Conservation (phyloP, 2,888 invertebrate species). For the Andrena chrysosceles region DNA sequence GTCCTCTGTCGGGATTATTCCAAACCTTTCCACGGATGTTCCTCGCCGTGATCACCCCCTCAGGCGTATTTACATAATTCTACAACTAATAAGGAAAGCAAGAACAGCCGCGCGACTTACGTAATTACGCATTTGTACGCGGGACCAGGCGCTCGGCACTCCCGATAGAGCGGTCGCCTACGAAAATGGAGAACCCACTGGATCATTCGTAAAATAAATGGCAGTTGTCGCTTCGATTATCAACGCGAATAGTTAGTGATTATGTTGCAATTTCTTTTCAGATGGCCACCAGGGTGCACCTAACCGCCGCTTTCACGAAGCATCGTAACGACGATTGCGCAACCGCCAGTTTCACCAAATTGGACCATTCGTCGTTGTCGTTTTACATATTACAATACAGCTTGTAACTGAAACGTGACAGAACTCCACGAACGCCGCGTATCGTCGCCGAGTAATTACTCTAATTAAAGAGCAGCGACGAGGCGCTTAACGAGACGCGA, state of each 20-base stretch:
- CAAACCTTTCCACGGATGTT: neutral
- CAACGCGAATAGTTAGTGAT: neutral
- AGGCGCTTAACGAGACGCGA: neutral
- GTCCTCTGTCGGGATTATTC: no score
- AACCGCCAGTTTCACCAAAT: conserved; percentile 67
- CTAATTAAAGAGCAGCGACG: conserved; percentile 9
- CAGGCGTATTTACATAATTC: conserved; percentile 5
- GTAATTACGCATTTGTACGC: conserved; percentile 32
- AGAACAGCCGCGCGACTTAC: conserved; percentile 6
- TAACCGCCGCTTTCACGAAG: conserved; percentile 58
- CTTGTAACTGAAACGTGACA: conserved; percentile 7
- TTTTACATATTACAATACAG: conserved; percentile 42
- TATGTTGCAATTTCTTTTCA: conserved; percentile 28
- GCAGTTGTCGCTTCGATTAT: conserved; percentile 11
- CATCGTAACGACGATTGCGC: conserved; percentile 55
- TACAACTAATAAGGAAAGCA: conserved; percentile 14
- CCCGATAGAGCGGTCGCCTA: neutral
- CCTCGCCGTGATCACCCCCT: neutral
- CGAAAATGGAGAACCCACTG: neutral
- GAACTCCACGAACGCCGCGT: neutral
- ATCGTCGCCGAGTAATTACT: neutral
- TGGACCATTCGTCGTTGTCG: conserved; percentile 45
- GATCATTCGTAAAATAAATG: neutral
- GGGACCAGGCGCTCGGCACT: neutral
- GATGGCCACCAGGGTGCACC: conserved; percentile 31